Evolutionary conservation across 2,888 invertebrate species (phyloP).

Genomic region (Pemphredon lugubris): DNA sequence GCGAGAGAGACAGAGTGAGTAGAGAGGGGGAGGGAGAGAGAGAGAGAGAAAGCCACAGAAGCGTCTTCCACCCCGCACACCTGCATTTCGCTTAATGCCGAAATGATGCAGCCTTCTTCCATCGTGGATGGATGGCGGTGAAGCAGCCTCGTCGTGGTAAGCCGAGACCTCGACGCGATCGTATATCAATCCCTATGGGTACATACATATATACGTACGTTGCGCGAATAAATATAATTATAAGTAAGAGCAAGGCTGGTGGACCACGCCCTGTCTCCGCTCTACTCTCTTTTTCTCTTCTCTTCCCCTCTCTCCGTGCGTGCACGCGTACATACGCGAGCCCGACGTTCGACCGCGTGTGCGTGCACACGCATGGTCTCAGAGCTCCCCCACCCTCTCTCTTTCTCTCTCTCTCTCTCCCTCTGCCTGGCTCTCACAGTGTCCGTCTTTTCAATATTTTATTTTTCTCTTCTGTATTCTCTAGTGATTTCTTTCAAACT

Average conservation of each 20-base stretch:
- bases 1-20: too few relatives aligned
- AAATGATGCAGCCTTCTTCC: slow-evolving; percentile 11
- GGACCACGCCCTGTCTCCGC: slow-evolving; percentile 80
- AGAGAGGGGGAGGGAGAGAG: too few relatives aligned
- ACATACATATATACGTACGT: slow-evolving; percentile 64
- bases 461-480: too few relatives aligned
- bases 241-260: slow-evolving; percentile 79
- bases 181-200: slow-evolving; percentile 72
- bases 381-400: not conserved
- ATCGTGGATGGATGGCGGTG: slow-evolving; percentile 5
- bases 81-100: slow-evolving; percentile 20
- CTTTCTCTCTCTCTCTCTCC: slow-evolving; percentile 14
- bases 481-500: too few relatives aligned
- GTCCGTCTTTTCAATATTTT: too few relatives aligned
- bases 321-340: slow-evolving; percentile 7
- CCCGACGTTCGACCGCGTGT: not conserved
- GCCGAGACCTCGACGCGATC: slow-evolving; percentile 69
- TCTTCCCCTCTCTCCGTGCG: slow-evolving; percentile 13
- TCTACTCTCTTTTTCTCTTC: slow-evolving; percentile 72
- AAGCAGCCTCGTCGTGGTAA: slow-evolving; percentile 53
- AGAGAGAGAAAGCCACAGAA: not conserved
- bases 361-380: slow-evolving; percentile 1
- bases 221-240: slow-evolving; percentile 77
- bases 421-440: slow-evolving; percentile 7
- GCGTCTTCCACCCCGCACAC: slow-evolving; percentile 6